Evolutionary conservation across 1,140 invertebrate genomes (phyloP).

Genomic region (Leptinotarsa texana): DNA sequence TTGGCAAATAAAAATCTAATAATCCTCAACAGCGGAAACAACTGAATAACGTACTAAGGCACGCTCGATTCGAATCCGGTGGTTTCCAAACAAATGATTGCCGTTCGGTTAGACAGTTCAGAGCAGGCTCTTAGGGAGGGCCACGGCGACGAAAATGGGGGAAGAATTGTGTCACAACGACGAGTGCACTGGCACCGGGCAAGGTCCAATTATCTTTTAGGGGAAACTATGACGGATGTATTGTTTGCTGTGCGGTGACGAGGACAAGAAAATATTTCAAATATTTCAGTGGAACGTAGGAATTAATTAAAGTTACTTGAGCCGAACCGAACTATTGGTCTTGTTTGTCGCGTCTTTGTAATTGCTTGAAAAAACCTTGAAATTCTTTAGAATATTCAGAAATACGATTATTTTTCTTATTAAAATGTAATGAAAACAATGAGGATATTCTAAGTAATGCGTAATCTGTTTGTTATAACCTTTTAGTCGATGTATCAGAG

Average conservation of each 20-base stretch:
- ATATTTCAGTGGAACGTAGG: neutral
- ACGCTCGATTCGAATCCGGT: conserved; percentile 9
- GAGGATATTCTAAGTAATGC: too few species aligned
- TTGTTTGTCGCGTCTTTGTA: too few species aligned
- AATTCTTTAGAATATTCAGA: too few species aligned
- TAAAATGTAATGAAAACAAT: too few species aligned
- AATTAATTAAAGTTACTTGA: too few species aligned
- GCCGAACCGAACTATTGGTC: too few species aligned
- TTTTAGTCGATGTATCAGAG: too few species aligned
- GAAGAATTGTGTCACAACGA: conserved; percentile 8
- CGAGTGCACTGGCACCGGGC: conserved; percentile 6
- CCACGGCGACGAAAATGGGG: neutral
- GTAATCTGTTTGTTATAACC: too few species aligned
- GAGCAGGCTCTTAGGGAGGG: conserved; percentile 16
- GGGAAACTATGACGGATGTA: neutral
- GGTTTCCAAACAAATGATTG: conserved; percentile 20
- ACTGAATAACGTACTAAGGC: neutral
- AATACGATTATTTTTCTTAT: too few species aligned
- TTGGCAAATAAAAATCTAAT: neutral
- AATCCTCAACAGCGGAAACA: conserved; percentile 5
- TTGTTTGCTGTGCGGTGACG: neutral
- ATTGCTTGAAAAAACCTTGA: too few species aligned
- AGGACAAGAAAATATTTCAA: neutral
- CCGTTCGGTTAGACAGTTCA: conserved; percentile 9
- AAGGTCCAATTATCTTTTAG: conserved; percentile 6